Evolutionary conservation across 2,113 vertebrate genomes (phyloP), one percentile per base, ranked within the genome.

Genomic region (Oostethus manadensis): DNA sequence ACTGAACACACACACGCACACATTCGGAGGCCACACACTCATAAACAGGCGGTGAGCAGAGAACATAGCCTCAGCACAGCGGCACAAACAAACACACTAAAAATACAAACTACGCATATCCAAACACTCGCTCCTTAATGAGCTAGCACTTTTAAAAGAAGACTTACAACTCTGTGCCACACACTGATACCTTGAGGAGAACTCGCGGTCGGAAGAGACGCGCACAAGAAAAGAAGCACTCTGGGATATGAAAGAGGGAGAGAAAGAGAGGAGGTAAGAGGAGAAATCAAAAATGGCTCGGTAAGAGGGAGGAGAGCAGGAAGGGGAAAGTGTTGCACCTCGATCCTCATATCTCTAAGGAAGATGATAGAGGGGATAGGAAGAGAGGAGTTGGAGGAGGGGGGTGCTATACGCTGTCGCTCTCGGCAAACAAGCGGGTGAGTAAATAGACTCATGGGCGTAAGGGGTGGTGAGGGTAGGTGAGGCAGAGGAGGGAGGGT

Each of bases 21-120:
- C 73, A 69, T 62, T 64, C 46, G 66, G 35, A 20, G 15, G 43
- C 16, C 51, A 64, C 70, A 74, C 53, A 51, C 60, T 59, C 43
- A 61, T 58, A 56, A 67, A 72, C 71, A 80, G 71, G 69, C 70
- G 58, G 71, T 62, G 82, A 84, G 70, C 78, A 35, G 79, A 87
- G 88, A 89, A 88, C 87, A 83, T 81, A 87, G 88, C 73, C 71
- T 62, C 72, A 42, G 72, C 76, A 66, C 74, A 71, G 81, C 80
- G 72, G 84, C 89, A 88, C 88, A 90, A 91, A 91, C 88, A 90
- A 89, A 90, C 88, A 88, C 87, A 87, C 88, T 90, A 90, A 91
- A 90, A 90, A 89, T 90, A 89, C 88, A 87, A 89, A 88, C 86
- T 84, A 87, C 79, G 85, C 86, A 86, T 91, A 89, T 90, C 87